Conservation (phyloP, 2,888 invertebrate genomes). For the Rotaria socialis region DNA sequence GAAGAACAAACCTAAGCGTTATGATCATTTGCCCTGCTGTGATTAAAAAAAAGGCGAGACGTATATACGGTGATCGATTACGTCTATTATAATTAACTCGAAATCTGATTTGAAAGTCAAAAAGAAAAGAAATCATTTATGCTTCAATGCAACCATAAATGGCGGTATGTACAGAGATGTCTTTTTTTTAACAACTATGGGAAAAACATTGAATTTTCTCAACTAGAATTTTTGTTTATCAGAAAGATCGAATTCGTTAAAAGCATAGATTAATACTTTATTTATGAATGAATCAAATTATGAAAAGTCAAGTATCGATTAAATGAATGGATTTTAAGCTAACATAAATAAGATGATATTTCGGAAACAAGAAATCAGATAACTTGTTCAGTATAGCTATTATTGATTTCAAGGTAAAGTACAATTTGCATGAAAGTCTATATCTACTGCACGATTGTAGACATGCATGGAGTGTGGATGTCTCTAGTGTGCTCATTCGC, state of each 20-base stretch:
- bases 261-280: background rate
- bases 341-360: no score
- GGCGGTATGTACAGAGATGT: background rate
- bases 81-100: constrained; percentile 14
- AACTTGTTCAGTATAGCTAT: background rate
- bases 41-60: background rate
- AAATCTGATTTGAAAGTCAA: background rate
- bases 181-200: background rate
- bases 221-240: background rate
- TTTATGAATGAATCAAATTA: background rate
- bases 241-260: background rate
- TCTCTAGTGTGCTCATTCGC: no score
- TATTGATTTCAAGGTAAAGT: no score
- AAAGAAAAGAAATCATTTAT: background rate
- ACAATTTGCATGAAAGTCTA: no score
- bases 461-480: no score
- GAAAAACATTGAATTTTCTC: background rate
- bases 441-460: no score
- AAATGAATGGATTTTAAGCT: background rate
- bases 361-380: background rate
- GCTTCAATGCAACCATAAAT: background rate
- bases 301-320: background rate
- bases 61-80: background rate
- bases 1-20: background rate
- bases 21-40: background rate